Conservation (phyloP, 2,888 invertebrate genomes). For the Zonitis immaculata region DNA sequence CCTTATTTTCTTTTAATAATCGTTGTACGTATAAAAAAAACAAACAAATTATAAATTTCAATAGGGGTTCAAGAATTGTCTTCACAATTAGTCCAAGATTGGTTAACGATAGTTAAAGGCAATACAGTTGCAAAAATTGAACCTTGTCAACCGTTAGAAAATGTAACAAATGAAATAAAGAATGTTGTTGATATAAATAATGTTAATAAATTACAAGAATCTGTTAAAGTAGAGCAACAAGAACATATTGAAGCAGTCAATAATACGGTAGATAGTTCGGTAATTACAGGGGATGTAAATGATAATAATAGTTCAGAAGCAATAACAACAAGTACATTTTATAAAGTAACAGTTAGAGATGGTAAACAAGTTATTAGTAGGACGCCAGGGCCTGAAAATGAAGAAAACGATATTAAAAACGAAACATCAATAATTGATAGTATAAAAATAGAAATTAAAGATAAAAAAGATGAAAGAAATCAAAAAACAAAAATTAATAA, state of each 20-base stretch:
- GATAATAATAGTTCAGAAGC: conserved; percentile 17
- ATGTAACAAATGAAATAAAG: conserved; percentile 10
- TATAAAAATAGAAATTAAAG: conserved; percentile 19
- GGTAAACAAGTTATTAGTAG: conserved; percentile 65
- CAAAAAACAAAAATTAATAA: conserved; percentile 29
- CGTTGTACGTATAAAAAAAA: neutral
- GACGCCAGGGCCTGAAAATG: conserved; percentile 9
- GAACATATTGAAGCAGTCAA: neutral
- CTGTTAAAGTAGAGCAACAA: neutral
- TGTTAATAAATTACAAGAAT: neutral
- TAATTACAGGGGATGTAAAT: conserved; percentile 6
- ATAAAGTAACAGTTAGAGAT: conserved; percentile 67
- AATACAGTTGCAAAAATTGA: conserved; percentile 44
- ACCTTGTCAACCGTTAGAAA: conserved; percentile 3
- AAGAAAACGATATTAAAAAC: conserved; percentile 29
- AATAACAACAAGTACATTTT: conserved; percentile 40
- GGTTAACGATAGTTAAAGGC: conserved; percentile 85
- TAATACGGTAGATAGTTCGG: conserved; percentile 10
- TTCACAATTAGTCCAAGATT: conserved; percentile 78
- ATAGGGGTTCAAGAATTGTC: conserved; percentile 74
- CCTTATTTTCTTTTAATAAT: conserved; percentile 23
- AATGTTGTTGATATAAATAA: conserved; percentile 1
- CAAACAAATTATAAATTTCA: conserved; percentile 31
- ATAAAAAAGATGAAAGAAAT: conserved; percentile 21
- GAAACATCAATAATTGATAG: conserved; percentile 21